Percentiles rank a stretch among this genome's conserved stretches.
phyloP scores from a whole-genome alignment of 2,797 vertebrate species.

The Enteromius argenteus region DNA sequence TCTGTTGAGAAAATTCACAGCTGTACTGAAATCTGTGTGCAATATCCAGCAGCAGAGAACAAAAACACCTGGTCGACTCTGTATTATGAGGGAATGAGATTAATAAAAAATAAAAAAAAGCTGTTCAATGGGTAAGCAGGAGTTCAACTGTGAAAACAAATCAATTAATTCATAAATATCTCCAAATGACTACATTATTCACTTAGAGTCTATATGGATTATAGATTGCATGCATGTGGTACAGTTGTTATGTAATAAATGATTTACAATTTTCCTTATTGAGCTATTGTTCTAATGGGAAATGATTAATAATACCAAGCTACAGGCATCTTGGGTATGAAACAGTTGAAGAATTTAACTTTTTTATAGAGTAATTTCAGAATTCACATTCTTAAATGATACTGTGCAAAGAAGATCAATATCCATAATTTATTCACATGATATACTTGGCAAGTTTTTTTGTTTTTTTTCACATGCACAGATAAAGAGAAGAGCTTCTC shows the following conservation, averaged over 20 bases:
- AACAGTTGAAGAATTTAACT: not conserved
- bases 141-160: conserved; percentile 40
- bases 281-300: conserved; percentile 8
- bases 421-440: conserved; percentile 16
- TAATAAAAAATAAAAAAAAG: not conserved
- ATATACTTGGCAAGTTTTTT: not conserved
- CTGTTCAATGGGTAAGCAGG: not conserved
- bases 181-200: conserved; percentile 32
- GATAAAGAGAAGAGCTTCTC: conserved; percentile 28
- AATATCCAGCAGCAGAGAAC: conserved; percentile 32
- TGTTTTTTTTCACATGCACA: not conserved
- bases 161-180: conserved; percentile 28
- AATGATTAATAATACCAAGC: conserved; percentile 3
- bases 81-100: conserved; percentile 12
- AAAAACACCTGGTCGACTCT: conserved; percentile 27
- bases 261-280: not conserved
- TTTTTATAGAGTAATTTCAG: not conserved
- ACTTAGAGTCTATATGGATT: conserved; percentile 15
- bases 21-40: conserved; percentile 35
- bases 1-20: conserved; percentile 28
- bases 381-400: conserved; percentile 8
- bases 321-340: not conserved
- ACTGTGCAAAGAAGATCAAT: conserved; percentile 21
- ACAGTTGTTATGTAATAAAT: not conserved
- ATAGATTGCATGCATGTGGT: conserved; percentile 26